Evolutionary conservation across 2,113 vertebrate species (phyloP), one percentile per base, ranked within the genome.

Genomic region (Bucco capensis): DNA sequence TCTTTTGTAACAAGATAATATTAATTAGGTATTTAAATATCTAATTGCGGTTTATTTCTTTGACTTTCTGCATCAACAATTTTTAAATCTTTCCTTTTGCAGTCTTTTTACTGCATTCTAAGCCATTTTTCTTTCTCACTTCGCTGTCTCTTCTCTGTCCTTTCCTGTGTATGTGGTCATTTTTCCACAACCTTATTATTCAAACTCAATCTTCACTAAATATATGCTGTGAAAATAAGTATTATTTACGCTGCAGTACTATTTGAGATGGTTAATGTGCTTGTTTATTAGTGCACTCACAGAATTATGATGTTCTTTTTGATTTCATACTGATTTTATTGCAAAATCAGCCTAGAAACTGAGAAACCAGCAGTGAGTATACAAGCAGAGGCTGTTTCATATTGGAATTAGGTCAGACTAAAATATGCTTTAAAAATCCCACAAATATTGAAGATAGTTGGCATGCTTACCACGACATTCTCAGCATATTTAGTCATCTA

Each of bases 1-100:
- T 84, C 96, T 91, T 96, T 96, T 97, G 83, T 95, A 94, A 74
- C 19, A 76, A 31, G 61, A 88, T 78, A 87, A 92, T 95, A 96
- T 94, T 95, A 93, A 96, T 96, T 92, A 93, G 62, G 57, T 89
- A 94, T 97, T 94, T 88, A 84, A 91, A 90, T 83, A 38, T 71
- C 53, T 93, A 96, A 94, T 89, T 96, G 66, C 66, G 75, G 37
- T 93, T 95, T 93, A 91, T 92, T 81, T 85, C 58, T 28, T 51
- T 46, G 23, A 73, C 64, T 93, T 96, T 80, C 46, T 76, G 49
- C 66, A 94, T 80, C 33, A 33, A 47, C 8, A 16, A 19, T 87
- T 95, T 88, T 84, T 79, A 66, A 71, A 74, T 70, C 47, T 89
- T 88, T 83, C 62, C 58, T 83, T 79, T 33, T 77, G 62, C 38